Conservation (phyloP, 2,113 vertebrate genomes). For the Proteles cristata region DNA sequence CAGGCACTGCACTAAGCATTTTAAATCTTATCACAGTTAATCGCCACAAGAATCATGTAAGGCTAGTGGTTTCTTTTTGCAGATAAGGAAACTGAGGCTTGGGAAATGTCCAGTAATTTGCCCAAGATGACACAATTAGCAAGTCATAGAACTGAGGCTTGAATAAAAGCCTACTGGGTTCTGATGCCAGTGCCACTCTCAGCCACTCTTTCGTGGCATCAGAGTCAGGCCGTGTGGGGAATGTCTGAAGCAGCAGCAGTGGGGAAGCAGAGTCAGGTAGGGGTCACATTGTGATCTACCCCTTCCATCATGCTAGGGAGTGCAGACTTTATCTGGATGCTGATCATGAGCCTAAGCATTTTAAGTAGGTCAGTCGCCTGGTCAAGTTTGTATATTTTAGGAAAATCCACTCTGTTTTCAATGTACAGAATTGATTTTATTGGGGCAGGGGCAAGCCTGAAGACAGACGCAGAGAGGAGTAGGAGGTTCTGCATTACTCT, state of each 20-base stretch:
- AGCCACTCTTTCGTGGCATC: not conserved
- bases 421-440: constrained; percentile 55
- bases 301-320: not conserved
- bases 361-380: not conserved
- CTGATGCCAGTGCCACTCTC: not conserved
- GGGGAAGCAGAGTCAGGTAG: not conserved
- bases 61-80: not conserved
- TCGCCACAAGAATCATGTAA: not conserved
- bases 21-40: constrained; percentile 36
- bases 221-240: not conserved
- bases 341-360: constrained; percentile 14
- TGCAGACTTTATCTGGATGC: not conserved
- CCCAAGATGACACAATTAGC: not conserved
- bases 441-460: constrained; percentile 20
- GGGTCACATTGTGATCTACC: not conserved
- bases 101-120: not conserved
- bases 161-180: not conserved
- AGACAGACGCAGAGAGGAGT: not conserved
- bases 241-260: not conserved
- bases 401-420: constrained; percentile 43
- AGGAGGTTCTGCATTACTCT: constrained; percentile 17
- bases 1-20: not conserved
- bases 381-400: constrained; percentile 36
- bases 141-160: not conserved
- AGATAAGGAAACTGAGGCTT: not conserved